phyloP scores from a whole-genome alignment of 2,888 invertebrate genomes.

The Smittia aterrima region DNA sequence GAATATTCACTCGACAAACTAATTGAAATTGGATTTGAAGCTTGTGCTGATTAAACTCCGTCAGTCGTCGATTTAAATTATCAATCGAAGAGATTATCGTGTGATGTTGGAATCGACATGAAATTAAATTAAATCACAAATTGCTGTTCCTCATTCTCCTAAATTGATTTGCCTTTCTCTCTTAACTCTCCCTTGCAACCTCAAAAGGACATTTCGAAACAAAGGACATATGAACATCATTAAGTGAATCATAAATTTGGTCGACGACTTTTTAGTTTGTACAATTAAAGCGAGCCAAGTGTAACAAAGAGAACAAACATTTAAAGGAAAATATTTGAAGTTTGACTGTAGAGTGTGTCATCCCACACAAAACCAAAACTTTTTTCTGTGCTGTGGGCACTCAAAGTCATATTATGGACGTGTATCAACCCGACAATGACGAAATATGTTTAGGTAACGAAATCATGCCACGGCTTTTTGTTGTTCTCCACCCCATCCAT shows the following conservation, averaged over 20 bases:
- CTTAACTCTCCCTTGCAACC: background rate
- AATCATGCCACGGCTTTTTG: slow-evolving; percentile 4
- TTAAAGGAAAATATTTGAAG: background rate
- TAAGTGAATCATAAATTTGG: background rate
- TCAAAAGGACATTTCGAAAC: slow-evolving; percentile 16
- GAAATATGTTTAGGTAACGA: slow-evolving; percentile 41
- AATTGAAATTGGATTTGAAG: background rate
- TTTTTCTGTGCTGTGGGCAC: slow-evolving; percentile 22
- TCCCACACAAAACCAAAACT: background rate
- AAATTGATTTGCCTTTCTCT: slow-evolving; percentile 6
- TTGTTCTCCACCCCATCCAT: background rate
- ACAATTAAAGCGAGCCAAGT: background rate
- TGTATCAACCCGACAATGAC: slow-evolving; percentile 38
- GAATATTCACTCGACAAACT: background rate
- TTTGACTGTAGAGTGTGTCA: background rate
- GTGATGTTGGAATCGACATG: background rate
- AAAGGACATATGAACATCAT: slow-evolving; percentile 7
- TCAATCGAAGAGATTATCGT: background rate
- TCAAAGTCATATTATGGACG: slow-evolving; percentile 30
- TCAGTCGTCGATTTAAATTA: slow-evolving; percentile 1
- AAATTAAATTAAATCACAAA: background rate
- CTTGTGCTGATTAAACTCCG: background rate
- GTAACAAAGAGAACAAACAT: slow-evolving; percentile 3
- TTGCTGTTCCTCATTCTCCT: background rate
- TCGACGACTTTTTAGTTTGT: background rate